Conservation (phyloP, 1,140 invertebrate genomes). For the Drosophila tristis region DNA sequence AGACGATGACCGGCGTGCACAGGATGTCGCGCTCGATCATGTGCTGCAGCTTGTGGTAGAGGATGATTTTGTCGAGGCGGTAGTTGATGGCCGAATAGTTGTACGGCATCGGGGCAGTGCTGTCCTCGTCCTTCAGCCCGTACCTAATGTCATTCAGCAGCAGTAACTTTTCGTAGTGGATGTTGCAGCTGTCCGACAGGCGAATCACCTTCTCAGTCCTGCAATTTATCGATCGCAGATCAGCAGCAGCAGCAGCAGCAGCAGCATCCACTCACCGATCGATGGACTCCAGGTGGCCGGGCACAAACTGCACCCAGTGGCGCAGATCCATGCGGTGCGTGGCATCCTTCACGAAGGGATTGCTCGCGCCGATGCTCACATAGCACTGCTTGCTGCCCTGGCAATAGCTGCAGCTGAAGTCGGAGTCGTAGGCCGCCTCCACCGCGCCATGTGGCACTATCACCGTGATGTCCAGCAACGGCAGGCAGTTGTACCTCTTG, state of each 20-base stretch:
- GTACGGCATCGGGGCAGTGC: not conserved
- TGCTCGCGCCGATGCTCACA: slow-evolving; percentile 23
- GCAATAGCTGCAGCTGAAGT: slow-evolving; percentile 38
- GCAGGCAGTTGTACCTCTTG: slow-evolving; percentile 48
- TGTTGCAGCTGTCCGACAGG: slow-evolving; percentile 38
- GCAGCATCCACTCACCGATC: slow-evolving; percentile 30
- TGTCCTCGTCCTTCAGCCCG: slow-evolving; percentile 14
- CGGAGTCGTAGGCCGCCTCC: slow-evolving; percentile 54
- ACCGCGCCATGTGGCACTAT: slow-evolving; percentile 43
- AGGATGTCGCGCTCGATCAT: not conserved
- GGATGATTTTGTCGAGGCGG: slow-evolving; percentile 60
- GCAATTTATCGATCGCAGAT: not conserved
- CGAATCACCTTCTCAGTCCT: slow-evolving; percentile 8
- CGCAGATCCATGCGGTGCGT: slow-evolving; percentile 58
- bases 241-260: no score
- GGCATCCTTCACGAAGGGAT: slow-evolving; percentile 52
- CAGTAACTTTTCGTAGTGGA: slow-evolving; percentile 57
- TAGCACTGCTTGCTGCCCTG: slow-evolving; percentile 20
- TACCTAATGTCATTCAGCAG: slow-evolving; percentile 35
- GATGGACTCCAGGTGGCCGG: slow-evolving; percentile 36
- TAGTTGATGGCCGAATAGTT: slow-evolving; percentile 51
- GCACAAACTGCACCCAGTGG: slow-evolving; percentile 59
- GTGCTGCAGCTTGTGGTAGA: slow-evolving; percentile 57
- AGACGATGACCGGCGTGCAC: slow-evolving; percentile 21
- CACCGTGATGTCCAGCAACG: slow-evolving; percentile 55